These are phyloP conservation scores for Orientallactaga sibirica DNA, from an alignment of 2,797 vertebrate species.

Conservation along the genomic window DNA sequence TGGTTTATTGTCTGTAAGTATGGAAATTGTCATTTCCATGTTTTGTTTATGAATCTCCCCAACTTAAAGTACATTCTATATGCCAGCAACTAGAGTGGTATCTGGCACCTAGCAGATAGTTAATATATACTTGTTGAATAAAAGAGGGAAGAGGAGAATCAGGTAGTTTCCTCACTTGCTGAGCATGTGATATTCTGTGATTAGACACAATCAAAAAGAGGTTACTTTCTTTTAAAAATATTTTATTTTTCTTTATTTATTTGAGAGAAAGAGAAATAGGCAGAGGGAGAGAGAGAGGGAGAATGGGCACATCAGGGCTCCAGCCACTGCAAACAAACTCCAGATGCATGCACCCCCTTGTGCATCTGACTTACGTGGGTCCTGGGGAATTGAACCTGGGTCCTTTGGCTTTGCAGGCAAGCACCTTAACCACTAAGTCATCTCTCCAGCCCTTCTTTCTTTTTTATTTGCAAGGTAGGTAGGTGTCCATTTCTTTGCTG, in stretches of 20 bases:
- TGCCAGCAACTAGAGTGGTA: not conserved
- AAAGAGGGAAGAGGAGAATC: not conserved
- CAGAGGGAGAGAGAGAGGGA: too few relatives aligned
- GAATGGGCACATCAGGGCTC: too few relatives aligned
- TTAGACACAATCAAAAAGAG: not conserved
- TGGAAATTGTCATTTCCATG: not conserved
- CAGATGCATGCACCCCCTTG: too few relatives aligned
- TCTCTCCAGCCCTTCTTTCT: not conserved
- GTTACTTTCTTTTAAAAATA: not conserved
- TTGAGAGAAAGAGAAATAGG: too few relatives aligned
- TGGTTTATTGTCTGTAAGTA: too few relatives aligned
- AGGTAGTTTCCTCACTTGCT: not conserved
- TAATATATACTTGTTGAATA: not conserved
- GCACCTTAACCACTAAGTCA: too few relatives aligned
- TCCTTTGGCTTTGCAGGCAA: too few relatives aligned
- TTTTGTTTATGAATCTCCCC: not conserved
- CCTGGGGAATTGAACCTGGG: too few relatives aligned
- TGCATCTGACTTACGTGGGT: too few relatives aligned
- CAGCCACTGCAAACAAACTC: too few relatives aligned
- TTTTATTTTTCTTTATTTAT: too few relatives aligned
- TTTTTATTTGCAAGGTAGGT: not conserved
- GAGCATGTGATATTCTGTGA: not conserved
- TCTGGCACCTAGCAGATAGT: not conserved
- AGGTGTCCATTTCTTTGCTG: not conserved
- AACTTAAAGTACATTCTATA: not conserved